A percentile compares a stretch with the other conserved stretches of the same genome.
phyloP scores from a whole-genome alignment of 2,888 invertebrate genomes.

The Eurytoma adleriae region DNA sequence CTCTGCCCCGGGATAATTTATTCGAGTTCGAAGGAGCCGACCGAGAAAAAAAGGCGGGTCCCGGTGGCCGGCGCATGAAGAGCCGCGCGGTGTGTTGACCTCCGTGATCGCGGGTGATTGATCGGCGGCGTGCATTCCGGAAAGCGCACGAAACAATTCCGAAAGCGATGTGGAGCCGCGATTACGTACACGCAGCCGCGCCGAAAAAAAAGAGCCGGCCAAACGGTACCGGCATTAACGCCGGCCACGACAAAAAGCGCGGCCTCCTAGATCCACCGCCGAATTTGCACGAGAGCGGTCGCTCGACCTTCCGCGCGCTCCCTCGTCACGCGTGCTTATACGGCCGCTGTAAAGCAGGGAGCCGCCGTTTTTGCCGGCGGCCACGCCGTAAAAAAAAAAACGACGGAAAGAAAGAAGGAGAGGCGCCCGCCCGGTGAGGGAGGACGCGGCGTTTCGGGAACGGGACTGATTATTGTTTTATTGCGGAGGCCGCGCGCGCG shows the following conservation, averaged over 20 bases:
- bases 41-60: not conserved
- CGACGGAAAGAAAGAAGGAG: not conserved
- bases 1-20: not conserved
- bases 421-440: not conserved
- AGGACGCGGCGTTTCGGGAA: conserved; percentile 7
- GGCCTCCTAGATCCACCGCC: not conserved
- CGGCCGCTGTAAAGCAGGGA: not conserved
- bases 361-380: not conserved
- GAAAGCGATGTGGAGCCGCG: not conserved
- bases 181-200: no score
- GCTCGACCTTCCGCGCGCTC: not conserved
- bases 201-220: no score
- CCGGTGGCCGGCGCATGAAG: not conserved
- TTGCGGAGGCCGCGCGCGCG: conserved; percentile 1
- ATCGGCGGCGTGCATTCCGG: conserved; percentile 32
- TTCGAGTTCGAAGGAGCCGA: not conserved
- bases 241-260: not conserved
- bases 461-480: conserved; percentile 45
- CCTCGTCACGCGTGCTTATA: not conserved
- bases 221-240: not conserved
- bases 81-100: not conserved
- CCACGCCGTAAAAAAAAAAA: not conserved
- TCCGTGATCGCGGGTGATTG: conserved; percentile 30
- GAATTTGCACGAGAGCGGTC: not conserved
- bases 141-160: conserved; percentile 24